These are phyloP conservation scores for Rhogogaster chlorosoma DNA, from an alignment of 2,888 invertebrate species.

Conservation along the genomic window DNA sequence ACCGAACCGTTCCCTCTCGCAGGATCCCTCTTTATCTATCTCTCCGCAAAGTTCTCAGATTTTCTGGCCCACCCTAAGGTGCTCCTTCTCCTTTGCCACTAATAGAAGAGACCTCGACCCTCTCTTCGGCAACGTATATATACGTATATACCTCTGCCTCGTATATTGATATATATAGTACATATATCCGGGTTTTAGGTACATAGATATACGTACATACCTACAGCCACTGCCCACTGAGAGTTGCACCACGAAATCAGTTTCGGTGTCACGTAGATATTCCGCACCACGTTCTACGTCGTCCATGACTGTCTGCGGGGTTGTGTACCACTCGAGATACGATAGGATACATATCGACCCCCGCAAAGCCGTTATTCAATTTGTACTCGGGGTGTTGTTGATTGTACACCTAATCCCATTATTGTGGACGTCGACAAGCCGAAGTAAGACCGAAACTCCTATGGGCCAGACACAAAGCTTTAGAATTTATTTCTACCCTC, in stretches of 20 bases:
- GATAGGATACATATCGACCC: conserved; percentile 68
- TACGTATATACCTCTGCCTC: not conserved
- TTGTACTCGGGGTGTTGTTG: conserved; percentile 71
- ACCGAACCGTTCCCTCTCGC: not conserved
- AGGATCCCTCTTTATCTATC: not conserved
- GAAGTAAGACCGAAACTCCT: conserved; percentile 53
- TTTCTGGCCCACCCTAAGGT: conserved; percentile 5
- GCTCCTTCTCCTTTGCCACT: conserved; percentile 4
- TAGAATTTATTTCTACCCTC: conserved; percentile 30
- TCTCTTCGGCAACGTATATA: not conserved
- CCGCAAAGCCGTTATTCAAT: conserved; percentile 70
- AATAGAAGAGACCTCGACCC: conserved; percentile 3
- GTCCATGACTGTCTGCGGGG: conserved; percentile 52
- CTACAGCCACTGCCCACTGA: conserved; percentile 22
- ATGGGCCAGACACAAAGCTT: conserved; percentile 35
- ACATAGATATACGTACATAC: not conserved
- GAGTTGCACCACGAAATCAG: conserved; percentile 63
- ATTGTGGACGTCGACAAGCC: conserved; percentile 54
- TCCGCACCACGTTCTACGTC: conserved; percentile 60
- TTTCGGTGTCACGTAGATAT: conserved; percentile 67
- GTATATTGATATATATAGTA: not conserved
- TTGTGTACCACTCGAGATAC: conserved; percentile 59
- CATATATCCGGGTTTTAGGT: not conserved
- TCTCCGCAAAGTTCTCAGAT: not conserved
- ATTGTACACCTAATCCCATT: conserved; percentile 74